Base-by-base conservation (phyloP, 2,888 invertebrate genomes). In the Sussaba pulchella region DNA sequence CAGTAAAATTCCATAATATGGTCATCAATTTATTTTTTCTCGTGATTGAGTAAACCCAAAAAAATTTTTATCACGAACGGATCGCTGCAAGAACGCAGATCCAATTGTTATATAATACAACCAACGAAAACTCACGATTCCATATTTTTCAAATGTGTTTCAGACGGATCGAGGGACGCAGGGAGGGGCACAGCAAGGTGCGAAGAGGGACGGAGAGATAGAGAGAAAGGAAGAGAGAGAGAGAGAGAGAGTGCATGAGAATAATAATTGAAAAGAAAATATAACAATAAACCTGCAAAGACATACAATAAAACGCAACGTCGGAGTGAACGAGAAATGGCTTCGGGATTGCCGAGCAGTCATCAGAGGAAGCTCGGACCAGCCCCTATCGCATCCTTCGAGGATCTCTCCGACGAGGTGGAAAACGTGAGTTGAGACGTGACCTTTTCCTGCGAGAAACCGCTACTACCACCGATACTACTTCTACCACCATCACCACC, bases 311-410 rank as follows among this genome's bases (percentile, higher is more conserved):
- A 52, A 52, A 66, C n/a, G 47, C 41, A 12, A 31, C 43, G 63
- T 39, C 67, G 45, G 36, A 66, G 24, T 31, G 52, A 64, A 50
- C 50, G 36, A 54, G 14, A 63, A 43, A 92, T 93, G 89, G 91
- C 88, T 83, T 91, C 90, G 79, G 90, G 90, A 83, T 88, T 91
- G 72, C 89, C 90, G 85, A 91, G 88, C 82, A 89, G 85, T 72
- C 90, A 90, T 87, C 96, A 96, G 93, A 95, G 95, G 94, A 96
- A 97, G 93, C 96, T 97, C 94, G 98, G 98, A 92, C 97, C 97
- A 91, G 98, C 98, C 90, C 98, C 98, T 91, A 96, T 98, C 93
- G 98, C 98, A 92, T 98, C 98, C 89, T 97, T 98, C 93, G 98
- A 98, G 94, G 97, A 97, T 94, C 94, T 95, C 92, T 96, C 96